Conservation (phyloP, 2,888 invertebrate species). For the Drosophila mimetica region DNA sequence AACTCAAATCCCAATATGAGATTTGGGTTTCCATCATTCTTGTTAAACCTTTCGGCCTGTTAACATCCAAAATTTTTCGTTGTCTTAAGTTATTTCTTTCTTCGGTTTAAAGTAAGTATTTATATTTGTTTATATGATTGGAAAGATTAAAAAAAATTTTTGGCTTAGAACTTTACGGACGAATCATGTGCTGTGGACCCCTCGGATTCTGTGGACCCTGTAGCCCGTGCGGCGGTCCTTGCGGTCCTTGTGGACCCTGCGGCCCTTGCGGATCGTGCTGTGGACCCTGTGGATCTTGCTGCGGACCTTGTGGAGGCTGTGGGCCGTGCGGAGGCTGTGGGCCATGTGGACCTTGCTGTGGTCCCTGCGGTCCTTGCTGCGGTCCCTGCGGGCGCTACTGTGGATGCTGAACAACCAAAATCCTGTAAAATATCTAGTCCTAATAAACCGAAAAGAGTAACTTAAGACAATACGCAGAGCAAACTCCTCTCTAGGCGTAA, state of each 20-base stretch:
- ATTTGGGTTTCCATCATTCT: background rate
- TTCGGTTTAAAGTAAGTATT: constrained; percentile 10
- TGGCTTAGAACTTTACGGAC: constrained; percentile 1
- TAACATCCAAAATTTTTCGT: constrained; percentile 12
- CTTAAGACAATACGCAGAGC: constrained; percentile 1
- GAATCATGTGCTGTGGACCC: constrained; percentile 30
- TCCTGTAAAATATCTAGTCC: background rate
- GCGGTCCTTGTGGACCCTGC: constrained; percentile 20
- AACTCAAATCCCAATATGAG: background rate
- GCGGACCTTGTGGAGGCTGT: constrained; percentile 9
- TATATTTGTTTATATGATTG: no score
- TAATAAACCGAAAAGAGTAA: background rate
- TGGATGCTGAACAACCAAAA: background rate
- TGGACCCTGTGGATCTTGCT: constrained; percentile 12
- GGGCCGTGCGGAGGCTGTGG: constrained; percentile 10
- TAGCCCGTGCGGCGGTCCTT: constrained; percentile 8
- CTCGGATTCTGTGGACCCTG: constrained; percentile 28
- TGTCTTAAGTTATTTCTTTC: constrained; percentile 5
- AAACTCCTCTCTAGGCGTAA: background rate
- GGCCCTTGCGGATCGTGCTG: constrained; percentile 10
- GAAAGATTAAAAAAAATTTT: no score
- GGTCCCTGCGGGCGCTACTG: background rate
- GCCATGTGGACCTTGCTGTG: constrained; percentile 3
- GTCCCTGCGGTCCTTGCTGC: constrained; percentile 3
- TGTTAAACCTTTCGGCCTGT: constrained; percentile 15